phyloP scores from a whole-genome alignment of 2,888 invertebrate species.

The Tholera decimalis region DNA sequence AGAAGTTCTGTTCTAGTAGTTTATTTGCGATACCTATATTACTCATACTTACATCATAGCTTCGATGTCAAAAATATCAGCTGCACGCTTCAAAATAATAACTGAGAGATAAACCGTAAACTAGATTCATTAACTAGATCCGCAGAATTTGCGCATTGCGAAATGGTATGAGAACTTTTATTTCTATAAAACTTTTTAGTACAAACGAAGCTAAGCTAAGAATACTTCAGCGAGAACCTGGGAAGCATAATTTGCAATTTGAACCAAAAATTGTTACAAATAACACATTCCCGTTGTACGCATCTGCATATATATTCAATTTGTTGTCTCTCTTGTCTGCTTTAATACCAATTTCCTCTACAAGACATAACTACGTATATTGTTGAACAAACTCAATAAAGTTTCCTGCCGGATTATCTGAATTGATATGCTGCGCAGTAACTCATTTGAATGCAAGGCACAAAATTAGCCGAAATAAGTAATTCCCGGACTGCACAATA shows the following conservation, averaged over 20 bases:
- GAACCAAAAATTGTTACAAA: slow-evolving; percentile 27
- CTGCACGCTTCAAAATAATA: not conserved
- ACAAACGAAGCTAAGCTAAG: slow-evolving; percentile 27
- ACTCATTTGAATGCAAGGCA: slow-evolving; percentile 75
- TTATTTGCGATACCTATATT: too few species aligned
- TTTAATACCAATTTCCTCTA: slow-evolving; percentile 50
- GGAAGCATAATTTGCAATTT: slow-evolving; percentile 39
- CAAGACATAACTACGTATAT: slow-evolving; percentile 64
- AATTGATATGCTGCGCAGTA: slow-evolving; percentile 74
- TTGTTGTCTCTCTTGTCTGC: slow-evolving; percentile 35
- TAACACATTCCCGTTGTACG: slow-evolving; percentile 18
- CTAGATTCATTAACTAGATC: slow-evolving; percentile 21
- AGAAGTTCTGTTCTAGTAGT: too few species aligned
- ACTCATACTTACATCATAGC: not conserved
- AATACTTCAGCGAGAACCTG: slow-evolving; percentile 21
- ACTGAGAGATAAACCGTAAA: slow-evolving; percentile 7
- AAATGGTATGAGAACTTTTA: slow-evolving; percentile 40
- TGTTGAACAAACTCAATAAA: slow-evolving; percentile 70
- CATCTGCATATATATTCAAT: slow-evolving; percentile 47
- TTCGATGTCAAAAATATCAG: not conserved
- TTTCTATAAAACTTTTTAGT: slow-evolving; percentile 34
- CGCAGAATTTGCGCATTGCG: slow-evolving; percentile 37
- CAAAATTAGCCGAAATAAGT: slow-evolving; percentile 74
- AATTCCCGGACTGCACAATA: slow-evolving; percentile 62
- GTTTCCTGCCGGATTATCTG: slow-evolving; percentile 60